These are phyloP conservation scores for Gryon sp. DNA, from an alignment of 1,140 invertebrate species.

Conservation along the genomic window DNA sequence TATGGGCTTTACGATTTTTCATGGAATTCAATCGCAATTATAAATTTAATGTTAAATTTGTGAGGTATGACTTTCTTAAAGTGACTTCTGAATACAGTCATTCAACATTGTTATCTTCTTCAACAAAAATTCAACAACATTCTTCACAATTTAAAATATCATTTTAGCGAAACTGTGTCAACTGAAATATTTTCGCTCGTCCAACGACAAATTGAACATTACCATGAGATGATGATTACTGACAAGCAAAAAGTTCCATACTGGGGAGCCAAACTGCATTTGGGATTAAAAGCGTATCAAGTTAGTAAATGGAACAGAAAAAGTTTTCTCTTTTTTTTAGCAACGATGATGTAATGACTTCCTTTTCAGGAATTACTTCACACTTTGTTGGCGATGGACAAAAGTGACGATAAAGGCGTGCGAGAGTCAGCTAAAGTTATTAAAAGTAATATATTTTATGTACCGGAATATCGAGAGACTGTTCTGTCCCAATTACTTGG, in stretches of 20 bases:
- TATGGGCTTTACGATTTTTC: slow-evolving; percentile 97
- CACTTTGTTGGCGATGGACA: slow-evolving; percentile 91
- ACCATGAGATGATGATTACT: slow-evolving; percentile 90
- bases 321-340: slow-evolving; percentile 17
- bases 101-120: background rate
- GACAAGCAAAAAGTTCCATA: slow-evolving; percentile 91
- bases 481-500: slow-evolving; percentile 88
- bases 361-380: slow-evolving; percentile 83
- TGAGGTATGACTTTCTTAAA: slow-evolving; percentile 83
- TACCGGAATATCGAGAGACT: slow-evolving; percentile 95
- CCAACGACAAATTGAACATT: slow-evolving; percentile 93
- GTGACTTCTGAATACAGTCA: background rate
- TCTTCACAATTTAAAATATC: background rate
- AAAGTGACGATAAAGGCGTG: slow-evolving; percentile 83
- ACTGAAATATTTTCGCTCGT: slow-evolving; percentile 94
- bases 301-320: slow-evolving; percentile 73
- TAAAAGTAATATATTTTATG: slow-evolving; percentile 96
- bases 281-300: slow-evolving; percentile 86
- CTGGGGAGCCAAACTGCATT: slow-evolving; percentile 92
- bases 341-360: slow-evolving; percentile 46
- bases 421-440: slow-evolving; percentile 89
- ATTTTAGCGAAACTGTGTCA: slow-evolving; percentile 91
- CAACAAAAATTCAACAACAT: background rate
- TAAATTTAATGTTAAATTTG: slow-evolving; percentile 91
- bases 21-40: slow-evolving; percentile 97